These are phyloP conservation scores for Lymantria monacha DNA, from an alignment of 2,888 invertebrate species.

Conservation along the genomic window DNA sequence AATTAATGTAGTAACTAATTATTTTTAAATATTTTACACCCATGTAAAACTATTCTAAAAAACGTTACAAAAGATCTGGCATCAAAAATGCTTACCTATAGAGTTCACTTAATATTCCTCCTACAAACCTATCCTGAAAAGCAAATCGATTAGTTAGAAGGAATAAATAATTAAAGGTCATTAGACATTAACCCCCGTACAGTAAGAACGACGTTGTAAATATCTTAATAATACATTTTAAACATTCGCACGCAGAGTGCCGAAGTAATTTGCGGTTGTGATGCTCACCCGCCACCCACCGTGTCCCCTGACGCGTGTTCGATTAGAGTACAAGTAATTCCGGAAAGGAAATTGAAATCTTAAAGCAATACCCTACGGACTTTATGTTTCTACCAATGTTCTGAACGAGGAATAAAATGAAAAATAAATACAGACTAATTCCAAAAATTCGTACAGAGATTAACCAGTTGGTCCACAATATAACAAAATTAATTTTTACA, in stretches of 20 bases:
- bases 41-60: too few relatives aligned
- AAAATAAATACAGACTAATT: conserved; percentile 55
- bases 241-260: conserved; percentile 72
- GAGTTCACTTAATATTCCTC: too few relatives aligned
- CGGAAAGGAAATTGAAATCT: conserved; percentile 82
- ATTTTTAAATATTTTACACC: too few relatives aligned
- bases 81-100: too few relatives aligned
- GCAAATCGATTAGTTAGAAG: conserved; percentile 9
- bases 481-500: not conserved
- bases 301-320: conserved; percentile 77
- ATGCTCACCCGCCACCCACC: conserved; percentile 47
- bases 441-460: conserved; percentile 2
- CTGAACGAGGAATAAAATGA: conserved; percentile 62
- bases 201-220: conserved; percentile 46
- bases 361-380: conserved; percentile 78
- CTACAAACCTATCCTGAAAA: not conserved
- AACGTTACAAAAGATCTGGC: too few relatives aligned
- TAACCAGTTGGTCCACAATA: too few relatives aligned
- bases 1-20: too few relatives aligned
- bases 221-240: conserved; percentile 74
- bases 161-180: conserved; percentile 51
- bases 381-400: conserved; percentile 58
- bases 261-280: conserved; percentile 76
- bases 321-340: conserved; percentile 81
- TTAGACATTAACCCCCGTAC: conserved; percentile 52